These are phyloP conservation scores for Heterohyrax brucei DNA, from an alignment of 2,797 vertebrate genomes.

Conservation along the genomic window DNA sequence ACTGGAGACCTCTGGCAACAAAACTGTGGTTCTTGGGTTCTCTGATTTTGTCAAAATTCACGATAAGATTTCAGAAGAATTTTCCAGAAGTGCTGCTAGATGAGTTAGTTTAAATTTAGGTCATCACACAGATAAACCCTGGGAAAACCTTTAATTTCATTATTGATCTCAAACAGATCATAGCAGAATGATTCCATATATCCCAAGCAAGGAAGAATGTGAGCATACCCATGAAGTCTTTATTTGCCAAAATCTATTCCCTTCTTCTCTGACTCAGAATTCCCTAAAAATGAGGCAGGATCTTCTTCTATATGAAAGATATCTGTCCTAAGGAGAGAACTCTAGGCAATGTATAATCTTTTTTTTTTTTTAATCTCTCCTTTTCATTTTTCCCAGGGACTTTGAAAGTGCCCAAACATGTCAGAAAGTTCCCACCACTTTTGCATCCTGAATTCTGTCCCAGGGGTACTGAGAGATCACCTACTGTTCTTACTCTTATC, in stretches of 20 bases:
- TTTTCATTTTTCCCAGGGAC: not conserved
- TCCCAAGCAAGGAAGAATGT: not conserved
- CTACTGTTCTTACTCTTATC: not conserved
- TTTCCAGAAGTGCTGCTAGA: not conserved
- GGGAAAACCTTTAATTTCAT: not conserved
- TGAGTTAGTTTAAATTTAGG: not conserved
- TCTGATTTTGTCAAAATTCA: not conserved
- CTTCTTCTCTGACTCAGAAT: not conserved
- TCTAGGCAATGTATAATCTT: not conserved
- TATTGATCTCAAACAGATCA: not conserved
- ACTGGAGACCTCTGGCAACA: not conserved
- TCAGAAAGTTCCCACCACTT: not conserved
- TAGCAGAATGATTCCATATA: not conserved
- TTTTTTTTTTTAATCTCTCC: not conserved
- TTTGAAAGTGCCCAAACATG: not conserved
- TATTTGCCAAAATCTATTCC: too few relatives aligned
- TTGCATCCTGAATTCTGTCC: not conserved
- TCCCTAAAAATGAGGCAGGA: not conserved
- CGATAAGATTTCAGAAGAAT: not conserved
- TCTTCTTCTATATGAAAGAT: not conserved
- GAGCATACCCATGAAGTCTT: too few relatives aligned
- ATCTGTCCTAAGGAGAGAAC: not conserved
- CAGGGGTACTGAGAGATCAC: conserved; percentile 7
- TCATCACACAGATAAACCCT: not conserved
- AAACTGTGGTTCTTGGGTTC: not conserved